Conservation (phyloP, 2,113 vertebrate species). For the Myotis davidii region DNA sequence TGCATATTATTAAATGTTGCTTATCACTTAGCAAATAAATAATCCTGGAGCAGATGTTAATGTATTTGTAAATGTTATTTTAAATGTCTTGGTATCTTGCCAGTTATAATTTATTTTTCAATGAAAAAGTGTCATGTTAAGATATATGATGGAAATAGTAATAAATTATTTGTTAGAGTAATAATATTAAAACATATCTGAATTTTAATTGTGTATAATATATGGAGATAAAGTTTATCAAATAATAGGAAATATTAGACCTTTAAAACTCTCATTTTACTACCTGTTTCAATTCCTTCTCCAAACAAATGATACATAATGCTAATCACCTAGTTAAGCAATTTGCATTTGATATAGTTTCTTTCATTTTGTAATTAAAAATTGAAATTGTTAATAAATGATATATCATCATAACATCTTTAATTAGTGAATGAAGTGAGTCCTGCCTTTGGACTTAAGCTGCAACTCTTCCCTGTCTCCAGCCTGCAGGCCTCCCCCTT, state of each 20-base stretch:
- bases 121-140: background rate
- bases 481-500: background rate
- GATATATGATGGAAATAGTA: background rate
- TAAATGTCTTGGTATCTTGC: background rate
- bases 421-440: background rate
- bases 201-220: background rate
- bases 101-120: background rate
- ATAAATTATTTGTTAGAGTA: background rate
- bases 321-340: background rate
- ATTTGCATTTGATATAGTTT: background rate
- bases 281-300: background rate
- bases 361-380: background rate
- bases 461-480: background rate
- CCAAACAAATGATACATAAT: background rate
- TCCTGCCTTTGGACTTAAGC: background rate
- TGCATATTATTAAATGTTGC: background rate
- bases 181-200: background rate
- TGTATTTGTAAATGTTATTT: constrained; percentile 19
- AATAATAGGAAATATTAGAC: background rate
- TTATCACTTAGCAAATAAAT: background rate
- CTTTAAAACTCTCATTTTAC: background rate
- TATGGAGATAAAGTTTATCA: background rate
- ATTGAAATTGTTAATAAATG: background rate
- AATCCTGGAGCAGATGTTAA: background rate
- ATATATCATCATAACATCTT: background rate